Evolutionary conservation across 1,140 invertebrate species (phyloP).

Genomic region (Cydia pomonella): DNA sequence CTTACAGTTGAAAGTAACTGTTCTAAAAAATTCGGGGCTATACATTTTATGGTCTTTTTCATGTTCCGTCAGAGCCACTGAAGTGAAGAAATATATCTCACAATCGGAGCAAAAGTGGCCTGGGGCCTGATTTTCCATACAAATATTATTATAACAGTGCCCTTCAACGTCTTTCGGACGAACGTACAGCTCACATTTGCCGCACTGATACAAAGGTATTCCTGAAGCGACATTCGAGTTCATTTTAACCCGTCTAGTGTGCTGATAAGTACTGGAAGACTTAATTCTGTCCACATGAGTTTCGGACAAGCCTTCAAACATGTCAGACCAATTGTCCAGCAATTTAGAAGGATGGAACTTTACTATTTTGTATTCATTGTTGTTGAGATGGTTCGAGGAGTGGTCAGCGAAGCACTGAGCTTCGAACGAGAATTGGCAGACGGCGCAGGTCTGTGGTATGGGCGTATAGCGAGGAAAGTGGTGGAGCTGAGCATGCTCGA

Average conservation of each 20-base stretch:
- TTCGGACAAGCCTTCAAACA: slow-evolving; percentile 9
- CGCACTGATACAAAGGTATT: neutral
- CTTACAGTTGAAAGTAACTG: neutral
- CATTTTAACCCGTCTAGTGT: neutral
- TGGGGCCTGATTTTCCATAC: neutral
- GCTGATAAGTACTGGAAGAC: neutral
- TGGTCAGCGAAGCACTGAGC: neutral
- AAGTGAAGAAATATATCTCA: neutral
- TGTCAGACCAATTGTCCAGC: slow-evolving; percentile 1
- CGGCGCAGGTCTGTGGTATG: neutral
- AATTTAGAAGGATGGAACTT: slow-evolving; percentile 7
- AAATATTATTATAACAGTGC: neutral
- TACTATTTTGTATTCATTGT: neutral
- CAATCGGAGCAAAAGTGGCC: neutral
- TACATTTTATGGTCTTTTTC: neutral
- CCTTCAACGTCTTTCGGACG: neutral
- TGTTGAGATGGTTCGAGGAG: neutral
- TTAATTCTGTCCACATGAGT: neutral
- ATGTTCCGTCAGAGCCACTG: neutral
- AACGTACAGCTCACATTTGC: neutral
- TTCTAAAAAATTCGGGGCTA: neutral
- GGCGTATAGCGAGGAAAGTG: neutral
- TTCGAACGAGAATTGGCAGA: neutral
- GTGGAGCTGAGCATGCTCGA: neutral
- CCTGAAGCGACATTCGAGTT: neutral